Percentiles rank a stretch among this genome's conserved stretches.
phyloP scores from a whole-genome alignment of 2,888 invertebrate species.

The Morpho helenor region DNA sequence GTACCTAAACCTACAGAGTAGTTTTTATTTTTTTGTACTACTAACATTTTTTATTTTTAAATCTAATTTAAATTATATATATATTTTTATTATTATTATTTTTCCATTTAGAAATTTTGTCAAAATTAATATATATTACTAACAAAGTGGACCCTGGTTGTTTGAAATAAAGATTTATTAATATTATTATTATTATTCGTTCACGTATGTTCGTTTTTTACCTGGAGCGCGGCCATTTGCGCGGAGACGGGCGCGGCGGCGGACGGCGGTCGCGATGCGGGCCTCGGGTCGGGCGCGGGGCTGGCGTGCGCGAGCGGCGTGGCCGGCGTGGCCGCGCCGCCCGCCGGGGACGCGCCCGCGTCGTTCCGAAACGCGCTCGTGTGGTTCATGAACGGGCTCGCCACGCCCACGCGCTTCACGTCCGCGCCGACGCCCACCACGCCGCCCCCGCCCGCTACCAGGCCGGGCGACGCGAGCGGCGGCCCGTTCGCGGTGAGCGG shows the following conservation, averaged over 20 bases:
- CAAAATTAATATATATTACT: too few relatives aligned
- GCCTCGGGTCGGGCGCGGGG: constrained; percentile 57
- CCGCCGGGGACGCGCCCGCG: constrained; percentile 69
- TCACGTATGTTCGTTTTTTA: constrained; percentile 49
- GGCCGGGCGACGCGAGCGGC: constrained; percentile 72
- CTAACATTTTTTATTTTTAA: too few relatives aligned
- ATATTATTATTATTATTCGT: too few relatives aligned
- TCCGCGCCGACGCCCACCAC: constrained; percentile 56
- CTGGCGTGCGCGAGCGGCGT: constrained; percentile 68
- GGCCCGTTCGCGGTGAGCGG: constrained; percentile 81
- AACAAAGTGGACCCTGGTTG: too few relatives aligned
- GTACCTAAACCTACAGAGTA: too few relatives aligned
- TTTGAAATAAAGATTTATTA: too few relatives aligned
- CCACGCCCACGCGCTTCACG: constrained; percentile 74
- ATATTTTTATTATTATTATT: too few relatives aligned
- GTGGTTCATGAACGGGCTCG: constrained; percentile 79
- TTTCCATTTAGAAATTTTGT: too few relatives aligned
- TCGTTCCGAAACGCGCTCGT: constrained; percentile 47
- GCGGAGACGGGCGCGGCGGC: constrained; percentile 85
- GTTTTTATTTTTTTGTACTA: too few relatives aligned
- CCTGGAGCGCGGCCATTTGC: constrained; percentile 84
- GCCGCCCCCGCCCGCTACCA: constrained; percentile 48
- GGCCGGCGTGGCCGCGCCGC: constrained; percentile 54
- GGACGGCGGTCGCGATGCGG: constrained; percentile 38
- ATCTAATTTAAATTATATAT: too few relatives aligned